These are phyloP conservation scores for Pangasianodon gigas DNA, from an alignment of 2,113 vertebrate species.

Conservation along the genomic window DNA sequence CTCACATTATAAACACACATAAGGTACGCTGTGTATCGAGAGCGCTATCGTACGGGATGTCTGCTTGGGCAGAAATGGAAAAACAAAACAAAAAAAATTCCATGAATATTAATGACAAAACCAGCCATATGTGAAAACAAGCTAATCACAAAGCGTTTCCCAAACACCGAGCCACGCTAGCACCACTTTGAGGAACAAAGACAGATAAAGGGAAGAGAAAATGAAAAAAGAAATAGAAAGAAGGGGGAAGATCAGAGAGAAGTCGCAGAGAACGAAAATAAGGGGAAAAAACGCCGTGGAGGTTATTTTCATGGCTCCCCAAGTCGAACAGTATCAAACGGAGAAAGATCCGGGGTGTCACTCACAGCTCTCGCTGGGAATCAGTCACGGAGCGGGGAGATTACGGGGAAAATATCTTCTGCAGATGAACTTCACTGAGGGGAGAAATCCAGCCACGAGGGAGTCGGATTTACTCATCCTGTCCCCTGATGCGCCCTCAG, in stretches of 20 bases:
- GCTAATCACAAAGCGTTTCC: constrained; percentile 23
- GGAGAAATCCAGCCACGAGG: constrained; percentile 7
- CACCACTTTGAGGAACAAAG: constrained; percentile 16
- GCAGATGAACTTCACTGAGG: constrained; percentile 27
- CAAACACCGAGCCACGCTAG: neutral
- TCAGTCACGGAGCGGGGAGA: constrained; percentile 16
- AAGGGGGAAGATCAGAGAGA: constrained; percentile 13
- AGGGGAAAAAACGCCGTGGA: neutral
- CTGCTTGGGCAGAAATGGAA: too few species aligned
- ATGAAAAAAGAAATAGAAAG: constrained; percentile 58
- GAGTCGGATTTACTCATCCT: constrained; percentile 19
- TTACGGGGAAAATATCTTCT: constrained; percentile 29
- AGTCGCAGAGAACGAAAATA: neutral
- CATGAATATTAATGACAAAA: constrained; percentile 45
- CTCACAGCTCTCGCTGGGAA: constrained; percentile 9
- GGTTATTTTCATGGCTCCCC: constrained; percentile 24
- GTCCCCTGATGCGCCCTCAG: constrained; percentile 12
- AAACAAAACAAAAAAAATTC: neutral
- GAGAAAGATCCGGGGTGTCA: constrained; percentile 3
- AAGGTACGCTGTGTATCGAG: neutral
- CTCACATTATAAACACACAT: neutral
- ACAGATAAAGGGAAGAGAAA: constrained; percentile 21
- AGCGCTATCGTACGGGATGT: neutral
- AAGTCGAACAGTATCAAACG: constrained; percentile 27
- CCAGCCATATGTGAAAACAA: constrained; percentile 38